Evolutionary conservation across 1,140 invertebrate species (phyloP).

Genomic region (Sipha flava): DNA sequence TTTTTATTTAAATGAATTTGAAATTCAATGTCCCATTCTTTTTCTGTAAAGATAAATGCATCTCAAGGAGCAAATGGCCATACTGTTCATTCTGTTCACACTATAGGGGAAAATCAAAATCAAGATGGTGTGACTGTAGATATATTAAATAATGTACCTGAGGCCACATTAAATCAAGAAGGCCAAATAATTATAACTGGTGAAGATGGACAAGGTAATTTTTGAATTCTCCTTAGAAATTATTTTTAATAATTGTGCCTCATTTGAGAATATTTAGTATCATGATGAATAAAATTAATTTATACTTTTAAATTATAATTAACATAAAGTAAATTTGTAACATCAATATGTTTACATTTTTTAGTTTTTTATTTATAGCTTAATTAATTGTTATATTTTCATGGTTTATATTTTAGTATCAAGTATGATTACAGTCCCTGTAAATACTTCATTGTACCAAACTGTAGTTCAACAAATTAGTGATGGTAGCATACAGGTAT

Average conservation of each 20-base stretch:
- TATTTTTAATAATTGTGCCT: no score
- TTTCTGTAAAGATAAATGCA: conserved; percentile 58
- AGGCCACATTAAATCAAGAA: conserved; percentile 78
- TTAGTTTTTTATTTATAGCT: neutral
- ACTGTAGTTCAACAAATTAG: conserved; percentile 79
- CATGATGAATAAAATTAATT: no score
- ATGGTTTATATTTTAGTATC: no score
- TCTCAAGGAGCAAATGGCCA: conserved; percentile 58
- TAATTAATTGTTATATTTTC: conserved; percentile 47
- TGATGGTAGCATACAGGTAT: conserved; percentile 65
- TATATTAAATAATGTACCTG: conserved; percentile 78
- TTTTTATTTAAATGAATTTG: neutral
- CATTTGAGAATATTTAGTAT: no score
- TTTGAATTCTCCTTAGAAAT: neutral
- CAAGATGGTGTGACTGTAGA: conserved; percentile 58
- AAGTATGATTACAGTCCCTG: conserved; percentile 90
- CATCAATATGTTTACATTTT: neutral
- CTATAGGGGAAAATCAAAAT: conserved; percentile 59
- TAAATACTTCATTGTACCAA: conserved; percentile 91
- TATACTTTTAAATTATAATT: no score
- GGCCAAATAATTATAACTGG: conserved; percentile 90
- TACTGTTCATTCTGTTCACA: conserved; percentile 57
- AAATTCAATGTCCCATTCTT: neutral
- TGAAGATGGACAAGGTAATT: conserved; percentile 81
- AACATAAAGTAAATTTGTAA: neutral